phyloP scores from a whole-genome alignment of 2,888 invertebrate species.

The Melangyna quadrimaculata region DNA sequence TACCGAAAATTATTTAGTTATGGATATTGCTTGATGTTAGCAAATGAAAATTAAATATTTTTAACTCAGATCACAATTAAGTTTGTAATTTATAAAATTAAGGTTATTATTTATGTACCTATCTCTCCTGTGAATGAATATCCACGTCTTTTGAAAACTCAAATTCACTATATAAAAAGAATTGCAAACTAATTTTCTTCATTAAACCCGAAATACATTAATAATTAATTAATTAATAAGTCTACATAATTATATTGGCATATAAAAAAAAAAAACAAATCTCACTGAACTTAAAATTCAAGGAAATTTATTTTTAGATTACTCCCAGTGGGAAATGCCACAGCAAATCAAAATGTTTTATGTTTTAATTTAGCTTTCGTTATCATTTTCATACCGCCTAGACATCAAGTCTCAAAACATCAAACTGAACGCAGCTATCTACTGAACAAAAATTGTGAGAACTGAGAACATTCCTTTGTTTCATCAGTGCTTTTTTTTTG shows the following conservation, averaged over 20 bases:
- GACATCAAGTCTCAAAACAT: slow-evolving; percentile 12
- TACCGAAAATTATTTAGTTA: no score
- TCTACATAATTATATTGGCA: no score
- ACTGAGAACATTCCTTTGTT: slow-evolving; percentile 12
- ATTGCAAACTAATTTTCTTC: not conserved
- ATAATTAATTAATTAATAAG: no score
- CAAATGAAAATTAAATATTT: no score
- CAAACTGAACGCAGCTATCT: not conserved
- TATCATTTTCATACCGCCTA: not conserved
- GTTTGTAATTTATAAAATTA: no score
- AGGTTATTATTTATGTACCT: no score
- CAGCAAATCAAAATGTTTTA: not conserved
- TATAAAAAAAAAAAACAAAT: not conserved
- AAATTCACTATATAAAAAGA: no score
- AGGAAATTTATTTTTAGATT: slow-evolving; percentile 7
- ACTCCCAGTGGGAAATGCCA: not conserved
- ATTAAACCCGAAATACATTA: not conserved
- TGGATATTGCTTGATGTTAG: no score
- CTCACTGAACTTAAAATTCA: not conserved
- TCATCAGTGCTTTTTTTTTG: not conserved
- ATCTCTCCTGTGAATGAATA: no score
- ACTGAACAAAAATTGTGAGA: not conserved
- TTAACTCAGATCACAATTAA: no score
- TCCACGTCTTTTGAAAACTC: no score
- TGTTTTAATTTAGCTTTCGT: not conserved